Percentiles rank a stretch among this genome's conserved stretches.
phyloP scores from a whole-genome alignment of 2,888 invertebrate species.

The Eristalis pertinax region DNA sequence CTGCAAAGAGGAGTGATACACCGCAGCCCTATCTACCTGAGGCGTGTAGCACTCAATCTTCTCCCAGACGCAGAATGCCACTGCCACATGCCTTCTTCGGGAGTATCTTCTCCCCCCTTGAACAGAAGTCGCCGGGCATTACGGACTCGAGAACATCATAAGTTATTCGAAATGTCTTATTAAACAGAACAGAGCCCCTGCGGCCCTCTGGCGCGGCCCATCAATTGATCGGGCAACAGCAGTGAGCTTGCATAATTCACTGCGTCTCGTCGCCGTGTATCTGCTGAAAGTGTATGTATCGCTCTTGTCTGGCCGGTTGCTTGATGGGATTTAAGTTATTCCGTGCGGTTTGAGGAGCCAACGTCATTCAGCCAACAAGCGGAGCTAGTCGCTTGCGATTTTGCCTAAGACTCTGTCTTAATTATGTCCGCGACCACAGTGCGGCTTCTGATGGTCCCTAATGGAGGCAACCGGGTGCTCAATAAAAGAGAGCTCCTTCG shows the following conservation, averaged over 20 bases:
- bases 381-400: constrained; percentile 34
- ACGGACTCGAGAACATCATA: constrained; percentile 67
- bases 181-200: constrained; percentile 55
- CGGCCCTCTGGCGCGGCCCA: constrained; percentile 43
- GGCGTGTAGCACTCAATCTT: constrained; percentile 55
- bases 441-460: constrained; percentile 58
- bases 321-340: constrained; percentile 52
- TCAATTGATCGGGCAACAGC: constrained; percentile 57
- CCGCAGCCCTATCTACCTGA: constrained; percentile 58
- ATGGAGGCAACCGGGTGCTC: constrained; percentile 32
- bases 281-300: not conserved
- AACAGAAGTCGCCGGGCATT: constrained; percentile 65
- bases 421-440: constrained; percentile 68
- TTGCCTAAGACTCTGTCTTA: constrained; percentile 71
- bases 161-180: constrained; percentile 72
- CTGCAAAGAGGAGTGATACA: constrained; percentile 13
- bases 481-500: constrained; percentile 18
- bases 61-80: constrained; percentile 32
- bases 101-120: constrained; percentile 11
- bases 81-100: constrained; percentile 12
- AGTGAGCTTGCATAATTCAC: constrained; percentile 67
- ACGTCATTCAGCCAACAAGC: not conserved
- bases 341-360: constrained; percentile 5
- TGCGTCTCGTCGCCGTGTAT: not conserved
- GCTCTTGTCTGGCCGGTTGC: not conserved